Percentiles rank a stretch among this genome's conserved stretches.
These are phyloP conservation scores for Zosterops pallidus DNA, from an alignment of 2,113 vertebrate genomes.

Conservation along the genomic window DNA sequence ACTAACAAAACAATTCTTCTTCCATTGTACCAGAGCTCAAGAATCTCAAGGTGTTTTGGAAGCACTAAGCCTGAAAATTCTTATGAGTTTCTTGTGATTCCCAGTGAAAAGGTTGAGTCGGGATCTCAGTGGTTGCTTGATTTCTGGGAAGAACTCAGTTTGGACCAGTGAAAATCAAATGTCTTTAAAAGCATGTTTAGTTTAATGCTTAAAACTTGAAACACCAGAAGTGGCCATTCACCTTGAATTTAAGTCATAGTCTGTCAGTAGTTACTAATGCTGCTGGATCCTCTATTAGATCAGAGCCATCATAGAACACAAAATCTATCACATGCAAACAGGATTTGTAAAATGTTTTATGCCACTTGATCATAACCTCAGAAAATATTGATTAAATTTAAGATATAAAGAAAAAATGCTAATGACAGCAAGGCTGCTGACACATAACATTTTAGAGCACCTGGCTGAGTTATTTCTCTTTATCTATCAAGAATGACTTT, in stretches of 20 bases:
- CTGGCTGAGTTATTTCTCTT: slow-evolving; percentile 19
- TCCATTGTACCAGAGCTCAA: not conserved
- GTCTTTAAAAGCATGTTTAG: not conserved
- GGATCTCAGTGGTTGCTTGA: not conserved
- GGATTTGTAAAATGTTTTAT: slow-evolving; percentile 8
- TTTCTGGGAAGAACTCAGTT: not conserved
- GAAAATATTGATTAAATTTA: slow-evolving; percentile 34
- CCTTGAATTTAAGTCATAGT: not conserved
- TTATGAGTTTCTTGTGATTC: not conserved
- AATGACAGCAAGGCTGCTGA: slow-evolving; percentile 17
- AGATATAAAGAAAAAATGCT: not conserved
- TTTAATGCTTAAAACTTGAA: not conserved
- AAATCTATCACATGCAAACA: not conserved
- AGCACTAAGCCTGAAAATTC: not conserved
- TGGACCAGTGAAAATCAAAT: not conserved
- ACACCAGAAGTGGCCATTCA: not conserved
- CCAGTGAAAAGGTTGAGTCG: not conserved
- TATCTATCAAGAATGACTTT: not conserved
- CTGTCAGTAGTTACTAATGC: not conserved
- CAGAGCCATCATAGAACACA: not conserved
- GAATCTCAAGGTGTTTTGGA: not conserved
- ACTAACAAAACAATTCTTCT: not conserved
- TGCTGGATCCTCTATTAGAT: not conserved
- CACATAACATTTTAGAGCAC: slow-evolving; percentile 13
- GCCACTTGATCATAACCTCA: slow-evolving; percentile 22